phyloP scores from a whole-genome alignment of 2,888 invertebrate genomes.

The Chaetogeoica ovagalla region DNA sequence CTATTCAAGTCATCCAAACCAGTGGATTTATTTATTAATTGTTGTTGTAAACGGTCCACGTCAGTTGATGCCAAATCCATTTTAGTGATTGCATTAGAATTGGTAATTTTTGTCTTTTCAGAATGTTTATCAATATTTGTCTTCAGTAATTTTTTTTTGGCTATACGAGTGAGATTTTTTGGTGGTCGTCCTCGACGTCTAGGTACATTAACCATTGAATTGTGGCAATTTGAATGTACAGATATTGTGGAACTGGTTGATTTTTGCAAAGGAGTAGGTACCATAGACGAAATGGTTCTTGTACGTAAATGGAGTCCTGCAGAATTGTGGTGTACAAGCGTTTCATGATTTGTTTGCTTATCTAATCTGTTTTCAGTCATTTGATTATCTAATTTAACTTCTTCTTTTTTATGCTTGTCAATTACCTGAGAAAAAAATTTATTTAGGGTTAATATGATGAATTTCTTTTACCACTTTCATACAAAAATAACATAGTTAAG shows the following conservation, averaged over 20 bases:
- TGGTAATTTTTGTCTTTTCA: not conserved
- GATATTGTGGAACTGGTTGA: not conserved
- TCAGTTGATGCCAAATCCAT: not conserved
- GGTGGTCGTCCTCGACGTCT: conserved; percentile 29
- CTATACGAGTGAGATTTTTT: conserved; percentile 18
- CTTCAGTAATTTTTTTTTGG: not conserved
- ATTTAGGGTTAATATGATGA: not conserved
- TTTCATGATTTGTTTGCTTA: conserved; percentile 7
- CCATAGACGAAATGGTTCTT: conserved; percentile 32
- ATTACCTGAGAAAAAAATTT: not conserved
- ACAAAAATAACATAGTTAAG: no score
- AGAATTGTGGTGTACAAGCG: conserved; percentile 1
- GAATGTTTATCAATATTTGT: not conserved
- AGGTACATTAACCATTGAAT: not conserved
- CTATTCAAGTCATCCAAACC: not conserved
- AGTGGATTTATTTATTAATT: not conserved
- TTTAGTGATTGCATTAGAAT: not conserved
- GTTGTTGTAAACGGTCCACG: not conserved
- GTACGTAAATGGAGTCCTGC: conserved; percentile 34
- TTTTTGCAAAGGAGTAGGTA: conserved; percentile 3
- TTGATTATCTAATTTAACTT: not conserved
- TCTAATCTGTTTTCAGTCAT: not conserved
- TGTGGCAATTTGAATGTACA: not conserved
- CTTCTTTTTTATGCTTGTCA: conserved; percentile 24
- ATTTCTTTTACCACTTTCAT: not conserved